A percentile compares a stretch with the other conserved stretches of the same genome.
Evolutionary conservation across 2,888 invertebrate genomes (phyloP).

Genomic region (Cataglyphis cursor): DNA sequence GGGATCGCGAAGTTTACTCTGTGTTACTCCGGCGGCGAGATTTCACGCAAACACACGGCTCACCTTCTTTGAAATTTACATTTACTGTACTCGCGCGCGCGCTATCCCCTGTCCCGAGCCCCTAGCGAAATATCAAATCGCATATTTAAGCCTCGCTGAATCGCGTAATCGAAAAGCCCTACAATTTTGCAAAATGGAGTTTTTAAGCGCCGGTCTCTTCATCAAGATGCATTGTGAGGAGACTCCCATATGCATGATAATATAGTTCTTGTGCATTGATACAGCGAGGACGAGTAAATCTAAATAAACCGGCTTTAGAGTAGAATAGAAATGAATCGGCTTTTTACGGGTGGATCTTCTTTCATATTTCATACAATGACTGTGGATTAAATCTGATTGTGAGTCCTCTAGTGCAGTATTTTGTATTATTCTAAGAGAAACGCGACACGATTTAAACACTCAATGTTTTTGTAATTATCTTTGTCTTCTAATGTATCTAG

Average conservation of each 20-base stretch:
- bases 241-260: background rate
- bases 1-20: slow-evolving; percentile 46
- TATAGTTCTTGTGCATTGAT: background rate
- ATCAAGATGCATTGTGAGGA: background rate
- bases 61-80: slow-evolving; percentile 39
- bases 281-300: background rate
- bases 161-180: background rate
- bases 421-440: background rate
- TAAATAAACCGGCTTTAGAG: slow-evolving; percentile 13
- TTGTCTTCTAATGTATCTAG: background rate
- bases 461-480: background rate
- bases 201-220: slow-evolving; percentile 17
- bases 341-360: background rate
- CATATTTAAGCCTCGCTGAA: slow-evolving; percentile 24
- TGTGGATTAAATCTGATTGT: slow-evolving; percentile 28
- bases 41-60: slow-evolving; percentile 27
- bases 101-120: background rate
- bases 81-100: background rate
- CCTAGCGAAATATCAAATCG: slow-evolving; percentile 18
- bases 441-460: background rate
- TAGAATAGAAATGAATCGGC: background rate
- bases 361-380: background rate
- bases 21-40: slow-evolving; percentile 3
- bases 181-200: background rate
- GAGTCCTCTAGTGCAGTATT: background rate